These are phyloP conservation scores for Neolamprologus sp. DNA, from an alignment of 2,113 vertebrate genomes.

Conservation along the genomic window DNA sequence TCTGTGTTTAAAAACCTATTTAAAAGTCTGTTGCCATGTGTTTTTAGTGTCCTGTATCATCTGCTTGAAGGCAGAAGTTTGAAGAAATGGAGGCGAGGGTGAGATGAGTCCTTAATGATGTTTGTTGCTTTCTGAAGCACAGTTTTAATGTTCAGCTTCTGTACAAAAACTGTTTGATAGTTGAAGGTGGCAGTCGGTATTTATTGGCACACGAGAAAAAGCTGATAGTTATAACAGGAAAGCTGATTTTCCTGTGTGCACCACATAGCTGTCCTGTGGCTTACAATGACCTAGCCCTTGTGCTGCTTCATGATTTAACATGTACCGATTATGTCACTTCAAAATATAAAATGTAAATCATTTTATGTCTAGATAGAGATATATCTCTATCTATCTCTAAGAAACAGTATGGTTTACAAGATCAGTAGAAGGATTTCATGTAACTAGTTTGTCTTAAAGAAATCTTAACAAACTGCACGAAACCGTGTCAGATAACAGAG, in stretches of 20 bases:
- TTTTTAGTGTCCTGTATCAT: not conserved
- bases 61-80: not conserved
- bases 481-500: not conserved
- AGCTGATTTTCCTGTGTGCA: not conserved
- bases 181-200: rapidly evolving
- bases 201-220: not conserved
- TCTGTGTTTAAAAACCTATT: not conserved
- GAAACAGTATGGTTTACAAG: not conserved
- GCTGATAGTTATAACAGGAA: not conserved
- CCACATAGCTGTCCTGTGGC: not conserved
- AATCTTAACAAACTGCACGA: not conserved
- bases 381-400: not conserved
- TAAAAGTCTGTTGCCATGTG: not conserved
- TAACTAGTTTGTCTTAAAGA: not conserved
- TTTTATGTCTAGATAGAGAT: not conserved
- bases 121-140: not conserved
- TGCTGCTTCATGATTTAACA: not conserved
- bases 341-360: not conserved
- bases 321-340: not conserved
- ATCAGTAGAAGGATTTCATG: not conserved
- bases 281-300: not conserved
- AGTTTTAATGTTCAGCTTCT: not conserved
- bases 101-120: not conserved
- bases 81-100: not conserved
- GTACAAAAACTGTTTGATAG: not conserved